phyloP scores from a whole-genome alignment of 2,888 invertebrate genomes.

The Mesoligia furuncula region DNA sequence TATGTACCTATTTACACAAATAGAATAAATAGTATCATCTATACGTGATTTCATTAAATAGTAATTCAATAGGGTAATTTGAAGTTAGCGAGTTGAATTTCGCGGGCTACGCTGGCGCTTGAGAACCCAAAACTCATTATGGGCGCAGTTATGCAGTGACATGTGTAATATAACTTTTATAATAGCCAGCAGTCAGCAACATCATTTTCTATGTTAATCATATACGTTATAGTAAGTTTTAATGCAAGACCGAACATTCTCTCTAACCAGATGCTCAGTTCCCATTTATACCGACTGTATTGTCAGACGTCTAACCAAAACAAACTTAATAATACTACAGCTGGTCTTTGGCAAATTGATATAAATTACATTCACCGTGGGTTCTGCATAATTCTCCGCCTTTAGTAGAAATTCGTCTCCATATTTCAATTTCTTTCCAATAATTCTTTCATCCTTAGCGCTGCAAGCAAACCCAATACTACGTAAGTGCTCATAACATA shows the following conservation, averaged over 20 bases:
- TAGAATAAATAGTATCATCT: too few species aligned
- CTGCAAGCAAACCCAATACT: conserved; percentile 68
- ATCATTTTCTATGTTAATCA: not conserved
- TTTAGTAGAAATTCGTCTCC: conserved; percentile 85
- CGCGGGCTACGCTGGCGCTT: not conserved
- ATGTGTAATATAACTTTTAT: not conserved
- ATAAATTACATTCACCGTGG: conserved; percentile 72
- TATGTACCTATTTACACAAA: too few species aligned
- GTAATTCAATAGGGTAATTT: too few species aligned
- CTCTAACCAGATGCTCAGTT: too few species aligned
- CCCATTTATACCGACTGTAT: not conserved
- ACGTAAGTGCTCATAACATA: not conserved
- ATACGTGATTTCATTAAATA: too few species aligned
- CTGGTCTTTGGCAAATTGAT: not conserved
- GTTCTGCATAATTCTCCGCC: conserved; percentile 86
- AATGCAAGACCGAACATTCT: not conserved
- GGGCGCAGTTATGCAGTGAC: conserved; percentile 5
- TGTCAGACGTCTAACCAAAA: not conserved
- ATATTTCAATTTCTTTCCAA: conserved; percentile 83
- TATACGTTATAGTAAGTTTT: not conserved
- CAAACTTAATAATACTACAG: not conserved
- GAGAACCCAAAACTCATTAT: conserved; percentile 9
- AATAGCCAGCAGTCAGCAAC: not conserved
- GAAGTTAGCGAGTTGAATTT: too few species aligned
- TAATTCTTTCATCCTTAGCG: conserved; percentile 72